Base-by-base conservation (phyloP, 2,113 vertebrate species). In the Chelonoidis abingdonii region DNA sequence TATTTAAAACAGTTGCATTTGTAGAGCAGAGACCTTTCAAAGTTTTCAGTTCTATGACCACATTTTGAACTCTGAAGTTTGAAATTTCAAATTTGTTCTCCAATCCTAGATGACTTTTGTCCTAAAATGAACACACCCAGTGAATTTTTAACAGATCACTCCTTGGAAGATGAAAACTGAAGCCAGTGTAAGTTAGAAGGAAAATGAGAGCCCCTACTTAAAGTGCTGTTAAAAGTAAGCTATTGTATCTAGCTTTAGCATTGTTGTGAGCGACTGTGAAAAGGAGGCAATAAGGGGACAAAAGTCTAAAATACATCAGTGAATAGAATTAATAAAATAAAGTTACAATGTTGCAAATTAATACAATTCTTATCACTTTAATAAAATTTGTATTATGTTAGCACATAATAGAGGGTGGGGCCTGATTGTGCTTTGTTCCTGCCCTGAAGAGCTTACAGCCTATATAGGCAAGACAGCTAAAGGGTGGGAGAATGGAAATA, bases 71-170 rank as follows among this genome's bases (percentile, higher is more conserved):
- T 29, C 50, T 54, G 78, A 24, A 25, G 78, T 9, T 10, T 44
- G 38, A 69, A 69, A 53, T 10, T 59, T 25, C 24, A 62, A 24
- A 41, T 76, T 41, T 44, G 41, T 47, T 93, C 88, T 83, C 87
- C 69, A 87, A 79, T 89, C 10, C 52, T 41, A 90, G 78, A 87
- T 84, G 88, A 87, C 76, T 94, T 89, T 90, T 91, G 8, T 69
- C 90, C 89, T 87, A 76, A 84, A 90, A 94, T 89, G 90, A 59
- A 56, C 80, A 96, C 84, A 97, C 82, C 50, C 93, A 75, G 90
- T 95, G 93, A 82, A 96, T 96, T 93, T 97, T 95, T 92, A 78
- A 94, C 95, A 53, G 52, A 53, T 89, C 93, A 16, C 52, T 91
- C 83, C 82, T 80, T 72, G 62, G 79, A 88, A 91, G 89, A 92